Base-by-base conservation (phyloP, 2,797 vertebrate genomes). In the Onychomys leucogaster region DNA sequence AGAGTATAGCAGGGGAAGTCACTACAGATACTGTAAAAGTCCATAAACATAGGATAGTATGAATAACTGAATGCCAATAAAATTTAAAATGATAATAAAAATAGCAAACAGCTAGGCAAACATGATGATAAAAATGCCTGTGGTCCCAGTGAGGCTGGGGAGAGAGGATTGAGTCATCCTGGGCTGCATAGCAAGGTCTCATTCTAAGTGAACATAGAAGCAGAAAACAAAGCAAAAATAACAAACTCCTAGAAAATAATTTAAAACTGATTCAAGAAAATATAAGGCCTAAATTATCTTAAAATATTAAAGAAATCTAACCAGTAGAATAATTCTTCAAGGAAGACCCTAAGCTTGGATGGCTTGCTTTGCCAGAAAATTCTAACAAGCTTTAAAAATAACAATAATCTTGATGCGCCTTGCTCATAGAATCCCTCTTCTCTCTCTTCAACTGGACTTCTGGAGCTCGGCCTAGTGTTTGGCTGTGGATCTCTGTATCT, bases 201-300 rank as follows among this genome's bases (percentile, higher is more conserved):
- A 67, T 85, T 69, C 83, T 85, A 49, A 65, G 49, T 67, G 32
- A 69, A n/a, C 49, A 25, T 85, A 85, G 41, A 85, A 67, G 12
- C 61, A 67, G 61, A 67, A 49, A n/a, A 67, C 11, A 85, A 67
- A 21, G 32, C 83, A 84, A 84, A 85, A 49, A 21, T 12, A 85
- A 4, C 63, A 69, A 69, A 52, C 32, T 86, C 6, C 32, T 52
- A n/a, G 43, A 86, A 69, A 32, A 25, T 69, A 69, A 52, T 86
- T 86, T 86, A 86, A 86, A 86, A 69, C 32, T 52, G 61, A 69
- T 86, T 86, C 83, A 86, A 67, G 43, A 86, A 85, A 86, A 86
- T 52, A 21, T 34, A 83, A 65, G 61, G 41, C 41, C 41, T 67
- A 86, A 49, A n/a, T 86, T 12, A 85, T 69, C 43, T 86, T 86